Evolutionary conservation across 2,888 invertebrate species (phyloP), one percentile per base, ranked within the genome.

Genomic region (Notocelia uddmanniana): DNA sequence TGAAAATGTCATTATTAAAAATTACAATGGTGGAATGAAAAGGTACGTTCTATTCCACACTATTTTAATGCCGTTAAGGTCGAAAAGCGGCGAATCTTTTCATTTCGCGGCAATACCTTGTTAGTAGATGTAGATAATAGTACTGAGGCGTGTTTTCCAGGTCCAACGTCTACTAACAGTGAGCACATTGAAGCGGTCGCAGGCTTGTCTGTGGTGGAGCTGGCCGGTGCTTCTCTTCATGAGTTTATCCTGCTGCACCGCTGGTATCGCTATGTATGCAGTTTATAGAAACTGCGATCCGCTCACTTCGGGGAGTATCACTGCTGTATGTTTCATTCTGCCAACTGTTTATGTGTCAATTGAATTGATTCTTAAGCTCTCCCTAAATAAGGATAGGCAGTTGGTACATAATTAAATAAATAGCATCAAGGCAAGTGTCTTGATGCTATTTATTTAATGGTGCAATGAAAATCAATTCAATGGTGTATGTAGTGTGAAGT

Each of bases 201-300:
- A 96, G 80, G 90, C 87, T 72, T 96, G 98, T 3, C 87, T 98
- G 3, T 97, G 97, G 97, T 93, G 96, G 89, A 96, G 96, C 80
- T 96, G 96, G 95, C 98, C 98, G 0, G 96, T 98, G 71, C 92
- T 98, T 5, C 95, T 95, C 0, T 78, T 95, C 0, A 93, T 98
- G 0, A 97, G 97, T 78, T 78, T 97, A 0, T 94, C 95, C 74
- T 97, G 98, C 0, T 96, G 96, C 68, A 94, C 96, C 76, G 95
- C 96, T 66, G 98, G 98, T 0, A 89, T 98, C 15, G 96, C 97
- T 2, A 97, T 98, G 78, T 98, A 96, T 84, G 97, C 98, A n/a
- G 96, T 96, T 76, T 98, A 98, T 85, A 94, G 94, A 64, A 89
- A 95, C 66, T 98, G 98, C 83, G 98, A 98, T 91, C 98, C 98